A percentile compares a stretch with the other conserved stretches of the same genome.
phyloP scores from a whole-genome alignment of 2,888 invertebrate species.

The Geophilus truncorum region DNA sequence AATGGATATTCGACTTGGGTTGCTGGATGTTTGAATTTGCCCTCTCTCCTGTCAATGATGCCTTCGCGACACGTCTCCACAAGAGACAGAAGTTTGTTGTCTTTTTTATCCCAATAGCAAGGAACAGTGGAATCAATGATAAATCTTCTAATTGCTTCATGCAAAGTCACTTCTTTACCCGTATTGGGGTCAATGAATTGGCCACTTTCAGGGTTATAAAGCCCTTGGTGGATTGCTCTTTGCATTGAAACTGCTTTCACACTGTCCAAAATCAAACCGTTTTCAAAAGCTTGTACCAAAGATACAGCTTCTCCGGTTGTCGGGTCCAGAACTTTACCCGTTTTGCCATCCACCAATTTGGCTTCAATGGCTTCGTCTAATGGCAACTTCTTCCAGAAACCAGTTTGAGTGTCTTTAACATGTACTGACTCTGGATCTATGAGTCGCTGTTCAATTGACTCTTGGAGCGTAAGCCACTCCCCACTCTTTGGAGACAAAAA shows the following conservation, averaged over 20 bases:
- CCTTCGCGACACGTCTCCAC: conserved; percentile 44
- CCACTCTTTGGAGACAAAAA: conserved; percentile 79
- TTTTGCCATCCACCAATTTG: conserved; percentile 67
- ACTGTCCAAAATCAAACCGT: conserved; percentile 68
- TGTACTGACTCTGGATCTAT: conserved; percentile 79
- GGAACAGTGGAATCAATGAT: conserved; percentile 69
- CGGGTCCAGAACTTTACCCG: conserved; percentile 65
- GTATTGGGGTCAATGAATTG: conserved; percentile 76
- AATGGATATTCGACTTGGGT: conserved; percentile 55
- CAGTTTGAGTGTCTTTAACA: conserved; percentile 69
- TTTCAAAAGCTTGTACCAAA: conserved; percentile 44
- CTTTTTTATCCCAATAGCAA: conserved; percentile 40
- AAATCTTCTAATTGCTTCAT: conserved; percentile 75
- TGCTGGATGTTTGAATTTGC: conserved; percentile 39
- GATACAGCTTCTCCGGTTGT: conserved; percentile 53
- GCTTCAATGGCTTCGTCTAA: conserved; percentile 71
- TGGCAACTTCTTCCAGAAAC: conserved; percentile 69
- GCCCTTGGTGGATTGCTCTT: conserved; percentile 75
- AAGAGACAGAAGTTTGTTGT: conserved; percentile 53
- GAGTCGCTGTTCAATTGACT: conserved; percentile 73
- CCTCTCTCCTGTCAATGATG: conserved; percentile 41
- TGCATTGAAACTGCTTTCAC: conserved; percentile 66
- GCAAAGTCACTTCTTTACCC: conserved; percentile 70
- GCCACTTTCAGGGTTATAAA: conserved; percentile 73
- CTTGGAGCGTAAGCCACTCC: conserved; percentile 68